Evolutionary conservation across 2,888 invertebrate genomes (phyloP).

Genomic region (Synanthedon andrenaeformis): DNA sequence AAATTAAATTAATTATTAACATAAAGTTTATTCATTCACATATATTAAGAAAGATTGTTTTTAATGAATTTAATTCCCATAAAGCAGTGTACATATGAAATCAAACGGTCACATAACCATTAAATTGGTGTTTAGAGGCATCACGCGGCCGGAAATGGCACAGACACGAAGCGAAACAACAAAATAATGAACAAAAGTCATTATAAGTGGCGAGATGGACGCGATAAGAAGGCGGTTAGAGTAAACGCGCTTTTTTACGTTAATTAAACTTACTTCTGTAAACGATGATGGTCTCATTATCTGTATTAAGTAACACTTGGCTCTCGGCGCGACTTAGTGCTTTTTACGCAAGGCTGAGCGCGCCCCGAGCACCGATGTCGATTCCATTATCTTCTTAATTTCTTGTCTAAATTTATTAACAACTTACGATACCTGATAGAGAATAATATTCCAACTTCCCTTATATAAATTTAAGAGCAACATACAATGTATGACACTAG

Average conservation of each 20-base stretch:
- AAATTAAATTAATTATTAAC: too few relatives aligned
- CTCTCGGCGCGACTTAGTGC: conserved; percentile 23
- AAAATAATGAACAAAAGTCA: conserved; percentile 67
- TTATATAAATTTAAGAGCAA: too few relatives aligned
- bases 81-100: conserved; percentile 27
- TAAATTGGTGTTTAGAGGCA: conserved; percentile 51
- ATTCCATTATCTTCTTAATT: background rate
- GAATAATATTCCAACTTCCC: too few relatives aligned
- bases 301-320: conserved; percentile 40
- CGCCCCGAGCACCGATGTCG: conserved; percentile 6
- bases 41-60: background rate
- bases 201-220: conserved; percentile 56
- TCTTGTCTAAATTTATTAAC: background rate
- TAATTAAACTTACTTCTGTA: conserved; percentile 68
- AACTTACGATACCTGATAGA: too few relatives aligned
- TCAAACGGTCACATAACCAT: conserved; percentile 48
- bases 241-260: conserved; percentile 66
- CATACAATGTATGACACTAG: too few relatives aligned
- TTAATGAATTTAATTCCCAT: conserved; percentile 37
- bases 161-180: conserved; percentile 48
- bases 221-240: conserved; percentile 57
- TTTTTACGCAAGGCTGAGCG: conserved; percentile 45
- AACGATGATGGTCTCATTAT: conserved; percentile 61
- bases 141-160: conserved; percentile 45
- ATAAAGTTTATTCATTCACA: too few relatives aligned